These are phyloP conservation scores for Xestobium rufovillosum DNA, from an alignment of 2,888 invertebrate genomes.

Conservation along the genomic window DNA sequence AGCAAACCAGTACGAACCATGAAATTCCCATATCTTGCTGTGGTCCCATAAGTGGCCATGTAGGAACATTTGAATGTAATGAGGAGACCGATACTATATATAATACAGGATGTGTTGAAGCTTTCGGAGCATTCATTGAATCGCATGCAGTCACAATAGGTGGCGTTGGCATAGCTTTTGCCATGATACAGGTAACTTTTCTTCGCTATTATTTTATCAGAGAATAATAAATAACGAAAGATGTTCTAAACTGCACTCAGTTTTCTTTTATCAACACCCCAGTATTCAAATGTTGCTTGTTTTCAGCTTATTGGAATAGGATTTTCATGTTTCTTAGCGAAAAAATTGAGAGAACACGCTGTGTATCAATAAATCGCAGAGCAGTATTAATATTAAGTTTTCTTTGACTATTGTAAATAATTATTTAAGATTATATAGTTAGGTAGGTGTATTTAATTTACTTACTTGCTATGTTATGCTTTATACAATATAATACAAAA, in stretches of 20 bases:
- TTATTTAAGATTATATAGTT: no score
- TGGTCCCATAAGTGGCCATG: conserved; percentile 43
- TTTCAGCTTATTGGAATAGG: conserved; percentile 77
- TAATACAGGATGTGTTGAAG: conserved; percentile 55
- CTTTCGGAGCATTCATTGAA: conserved; percentile 57
- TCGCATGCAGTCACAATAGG: conserved; percentile 69
- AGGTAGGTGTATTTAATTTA: no score
- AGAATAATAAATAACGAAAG: conserved; percentile 4
- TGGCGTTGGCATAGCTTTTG: conserved; percentile 74
- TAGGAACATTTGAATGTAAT: conserved; percentile 41
- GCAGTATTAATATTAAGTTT: no score
- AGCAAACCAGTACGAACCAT: conserved; percentile 33
- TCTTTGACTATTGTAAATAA: no score
- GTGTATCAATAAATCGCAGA: conserved; percentile 88
- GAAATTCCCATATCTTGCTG: conserved; percentile 61
- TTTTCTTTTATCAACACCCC: background rate
- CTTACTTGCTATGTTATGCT: no score
- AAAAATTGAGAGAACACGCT: conserved; percentile 63
- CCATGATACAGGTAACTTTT: conserved; percentile 73
- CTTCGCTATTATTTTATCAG: no score
- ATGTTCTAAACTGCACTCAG: conserved; percentile 6
- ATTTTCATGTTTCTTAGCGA: conserved; percentile 85
- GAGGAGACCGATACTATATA: conserved; percentile 40
- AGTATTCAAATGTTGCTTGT: conserved; percentile 10
- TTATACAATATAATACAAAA: no score